phyloP scores from a whole-genome alignment of 2,888 invertebrate genomes.

The Pelosia muscerda region DNA sequence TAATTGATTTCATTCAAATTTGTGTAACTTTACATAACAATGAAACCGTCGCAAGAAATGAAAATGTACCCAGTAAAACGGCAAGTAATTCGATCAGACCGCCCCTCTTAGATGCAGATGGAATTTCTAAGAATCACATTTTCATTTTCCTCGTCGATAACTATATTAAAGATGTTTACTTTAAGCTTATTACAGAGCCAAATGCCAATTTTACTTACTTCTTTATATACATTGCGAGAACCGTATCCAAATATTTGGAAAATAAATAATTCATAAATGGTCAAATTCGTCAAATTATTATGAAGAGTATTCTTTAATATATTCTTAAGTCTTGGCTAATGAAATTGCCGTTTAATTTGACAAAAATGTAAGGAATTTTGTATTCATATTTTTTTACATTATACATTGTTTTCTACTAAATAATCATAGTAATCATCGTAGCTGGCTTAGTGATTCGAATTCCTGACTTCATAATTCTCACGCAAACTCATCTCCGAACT shows the following conservation, averaged over 20 bases:
- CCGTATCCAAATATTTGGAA: background rate
- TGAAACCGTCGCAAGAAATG: background rate
- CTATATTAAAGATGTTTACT: constrained; percentile 14
- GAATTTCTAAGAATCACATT: constrained; percentile 17
- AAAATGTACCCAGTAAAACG: background rate
- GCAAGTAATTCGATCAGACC: constrained; percentile 23
- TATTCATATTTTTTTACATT: background rate
- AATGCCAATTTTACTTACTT: background rate
- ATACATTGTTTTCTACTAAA: no score
- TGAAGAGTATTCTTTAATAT: no score
- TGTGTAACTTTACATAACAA: background rate
- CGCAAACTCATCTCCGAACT: no score
- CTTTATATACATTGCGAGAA: background rate
- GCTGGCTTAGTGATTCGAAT: background rate
- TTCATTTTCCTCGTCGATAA: constrained; percentile 18
- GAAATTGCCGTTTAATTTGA: no score
- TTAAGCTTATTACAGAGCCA: background rate
- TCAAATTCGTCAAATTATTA: no score
- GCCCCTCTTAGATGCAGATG: constrained; percentile 4
- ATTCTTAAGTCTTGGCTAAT: no score
- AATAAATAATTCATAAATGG: background rate
- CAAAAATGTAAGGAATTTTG: no score
- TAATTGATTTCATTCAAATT: background rate
- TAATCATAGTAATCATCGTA: background rate
- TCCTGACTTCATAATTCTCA: no score